phyloP scores from a whole-genome alignment of 1,140 invertebrate genomes.

The Heliconius nattereri region DNA sequence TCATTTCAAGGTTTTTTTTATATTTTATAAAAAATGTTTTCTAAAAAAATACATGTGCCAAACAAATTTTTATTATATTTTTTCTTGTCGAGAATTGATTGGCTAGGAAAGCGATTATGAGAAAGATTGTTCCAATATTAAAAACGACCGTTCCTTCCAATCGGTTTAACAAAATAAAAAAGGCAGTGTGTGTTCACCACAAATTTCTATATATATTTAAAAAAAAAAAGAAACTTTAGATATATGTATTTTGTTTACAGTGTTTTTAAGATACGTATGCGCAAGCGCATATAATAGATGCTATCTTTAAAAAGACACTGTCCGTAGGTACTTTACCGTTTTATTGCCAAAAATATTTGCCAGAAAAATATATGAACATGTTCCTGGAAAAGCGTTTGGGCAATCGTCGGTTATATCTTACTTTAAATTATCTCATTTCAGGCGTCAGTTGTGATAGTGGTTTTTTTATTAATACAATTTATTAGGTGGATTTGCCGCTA shows the following conservation, averaged over 20 bases:
- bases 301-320: background rate
- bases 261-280: background rate
- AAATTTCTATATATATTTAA: background rate
- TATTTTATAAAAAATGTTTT: too few species aligned
- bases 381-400: background rate
- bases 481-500: too few species aligned
- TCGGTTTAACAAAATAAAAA: too few species aligned
- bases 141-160: too few species aligned
- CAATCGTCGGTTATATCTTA: background rate
- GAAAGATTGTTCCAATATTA: too few species aligned
- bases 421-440: background rate
- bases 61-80: too few species aligned
- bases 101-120: too few species aligned
- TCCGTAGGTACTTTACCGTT: background rate
- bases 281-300: background rate
- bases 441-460: background rate
- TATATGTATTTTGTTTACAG: too few species aligned
- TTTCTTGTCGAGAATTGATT: too few species aligned
- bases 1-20: too few species aligned
- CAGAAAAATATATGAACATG: constrained; percentile 3
- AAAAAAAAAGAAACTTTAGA: background rate
- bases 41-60: too few species aligned
- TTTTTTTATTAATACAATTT: background rate
- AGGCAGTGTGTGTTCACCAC: too few species aligned
- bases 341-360: constrained; percentile 4